Base-by-base conservation (phyloP, 2,888 invertebrate genomes). In the Drosophila melanocephala region DNA sequence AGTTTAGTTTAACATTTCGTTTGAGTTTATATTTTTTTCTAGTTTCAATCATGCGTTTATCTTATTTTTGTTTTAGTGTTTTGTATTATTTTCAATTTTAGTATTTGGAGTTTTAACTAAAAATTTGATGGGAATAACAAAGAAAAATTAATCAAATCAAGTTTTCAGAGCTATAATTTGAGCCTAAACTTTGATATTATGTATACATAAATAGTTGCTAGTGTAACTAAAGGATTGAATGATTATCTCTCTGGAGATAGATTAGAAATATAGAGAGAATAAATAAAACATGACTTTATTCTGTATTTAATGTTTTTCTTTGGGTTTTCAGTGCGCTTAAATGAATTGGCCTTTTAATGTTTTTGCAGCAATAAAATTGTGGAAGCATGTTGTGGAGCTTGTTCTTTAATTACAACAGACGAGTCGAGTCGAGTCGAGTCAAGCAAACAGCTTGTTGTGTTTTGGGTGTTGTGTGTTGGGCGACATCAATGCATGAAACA, bases 401-500 rank as follows among this genome's bases (percentile, higher is more conserved):
- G 47, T 51, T 33, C 62, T 55, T 67, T 78, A 78, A 81, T 78
- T 79, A 77, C 64, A 60, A 47, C 16, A 16, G 26, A 5, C 39
- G 39, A 39, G 19, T 39, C 44, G 22, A 44, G 22, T 44, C 22
- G 47, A 47, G 22, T 47, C 22, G 22, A 47, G 47, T 22, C 14
- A 51, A 47, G 59, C 56, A 42, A 44, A 14, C 61, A 58, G 44
- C 44, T 22, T 22, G 44, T 5, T 22, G 47, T 53, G 76, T 47
- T 59, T 22, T 37, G 56, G 26, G 56, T 28, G 56, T n/a, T 47
- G 22, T 47, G 22, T 22, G 44, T 22, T 47, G 47, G 39, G 56
- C 32, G 22, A 63, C 73, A 81, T 79, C 78, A 77, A 68, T 80
- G 78, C 58, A 50, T 65, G 53, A 77, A 81, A 73, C 77, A 73